These are phyloP conservation scores for Oryzias javanicus DNA, from an alignment of 2,113 vertebrate species.

Conservation along the genomic window DNA sequence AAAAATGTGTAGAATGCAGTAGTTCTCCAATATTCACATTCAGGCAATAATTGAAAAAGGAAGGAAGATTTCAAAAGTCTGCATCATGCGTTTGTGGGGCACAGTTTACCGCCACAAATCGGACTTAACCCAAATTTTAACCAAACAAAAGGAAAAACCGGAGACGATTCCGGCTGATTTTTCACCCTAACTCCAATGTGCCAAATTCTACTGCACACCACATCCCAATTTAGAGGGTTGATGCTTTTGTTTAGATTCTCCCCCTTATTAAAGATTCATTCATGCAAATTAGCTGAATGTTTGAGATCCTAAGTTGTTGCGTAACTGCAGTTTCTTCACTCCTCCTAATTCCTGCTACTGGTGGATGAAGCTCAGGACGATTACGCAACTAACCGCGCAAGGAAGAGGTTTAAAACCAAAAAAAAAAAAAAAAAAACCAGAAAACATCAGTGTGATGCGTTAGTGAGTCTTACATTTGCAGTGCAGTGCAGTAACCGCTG, in stretches of 20 bases:
- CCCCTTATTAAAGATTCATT: conserved; percentile 43
- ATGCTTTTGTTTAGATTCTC: neutral
- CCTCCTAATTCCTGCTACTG: conserved; percentile 38
- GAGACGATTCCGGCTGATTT: no score
- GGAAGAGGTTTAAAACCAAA: conserved; percentile 1
- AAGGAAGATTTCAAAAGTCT: no score
- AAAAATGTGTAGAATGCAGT: no score
- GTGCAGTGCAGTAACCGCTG: conserved; percentile 30
- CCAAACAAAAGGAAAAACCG: no score
- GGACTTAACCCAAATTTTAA: no score
- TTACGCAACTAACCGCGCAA: conserved; percentile 44
- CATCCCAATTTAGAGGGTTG: no score
- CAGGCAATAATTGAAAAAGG: no score
- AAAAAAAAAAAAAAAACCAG: neutral
- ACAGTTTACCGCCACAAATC: no score
- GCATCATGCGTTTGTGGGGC: no score
- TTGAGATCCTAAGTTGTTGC: conserved; percentile 39
- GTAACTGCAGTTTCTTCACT: conserved; percentile 33
- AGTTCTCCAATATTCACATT: no score
- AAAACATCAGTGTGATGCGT: conserved; percentile 8
- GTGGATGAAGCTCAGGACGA: conserved; percentile 31
- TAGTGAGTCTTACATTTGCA: conserved; percentile 15
- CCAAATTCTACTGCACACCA: no score
- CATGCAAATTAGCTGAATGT: conserved; percentile 29
- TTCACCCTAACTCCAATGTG: no score